A percentile compares a stretch with the other conserved stretches of the same genome.
Evolutionary conservation across 2,113 vertebrate species (phyloP).

Genomic region (Oncorhynchus tshawytscha): DNA sequence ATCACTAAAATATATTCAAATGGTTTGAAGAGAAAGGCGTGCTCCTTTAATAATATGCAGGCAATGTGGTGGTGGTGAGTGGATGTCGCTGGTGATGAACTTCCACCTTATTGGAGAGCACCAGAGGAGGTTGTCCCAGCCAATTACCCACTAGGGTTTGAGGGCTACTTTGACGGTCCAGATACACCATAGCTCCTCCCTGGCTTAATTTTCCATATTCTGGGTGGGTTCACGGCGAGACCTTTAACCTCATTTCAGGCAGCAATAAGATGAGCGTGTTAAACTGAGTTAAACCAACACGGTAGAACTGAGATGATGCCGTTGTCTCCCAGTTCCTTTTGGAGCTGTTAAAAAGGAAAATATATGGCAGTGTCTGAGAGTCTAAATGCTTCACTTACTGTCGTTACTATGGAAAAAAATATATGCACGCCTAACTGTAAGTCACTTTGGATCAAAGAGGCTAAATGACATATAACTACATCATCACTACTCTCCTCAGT

Average conservation of each 20-base stretch:
- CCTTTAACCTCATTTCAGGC: constrained; percentile 63
- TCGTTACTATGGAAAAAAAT: no score
- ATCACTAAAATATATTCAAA: constrained; percentile 49
- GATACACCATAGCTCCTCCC: constrained; percentile 64
- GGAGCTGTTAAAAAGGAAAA: constrained; percentile 5
- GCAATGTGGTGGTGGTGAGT: constrained; percentile 41
- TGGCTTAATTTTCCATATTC: constrained; percentile 35
- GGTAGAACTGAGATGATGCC: constrained; percentile 13
- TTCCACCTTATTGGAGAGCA: constrained; percentile 69
- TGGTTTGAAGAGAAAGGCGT: constrained; percentile 19
- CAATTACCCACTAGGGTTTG: constrained; percentile 73
- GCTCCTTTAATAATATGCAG: constrained; percentile 58
- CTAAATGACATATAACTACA: not conserved
- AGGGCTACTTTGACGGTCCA: constrained; percentile 68
- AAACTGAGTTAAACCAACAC: constrained; percentile 26
- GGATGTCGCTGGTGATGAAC: constrained; percentile 71
- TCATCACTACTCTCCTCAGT: not conserved
- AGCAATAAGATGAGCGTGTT: constrained; percentile 56
- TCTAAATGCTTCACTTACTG: not conserved
- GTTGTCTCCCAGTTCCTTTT: constrained; percentile 51
- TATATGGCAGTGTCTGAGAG: constrained; percentile 3
- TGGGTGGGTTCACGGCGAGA: constrained; percentile 36
- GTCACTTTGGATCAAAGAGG: no score
- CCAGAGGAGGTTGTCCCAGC: constrained; percentile 73
- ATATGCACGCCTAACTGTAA: no score